These are phyloP conservation scores for Drosophila neotestacea DNA, from an alignment of 2,888 invertebrate species.

Conservation along the genomic window DNA sequence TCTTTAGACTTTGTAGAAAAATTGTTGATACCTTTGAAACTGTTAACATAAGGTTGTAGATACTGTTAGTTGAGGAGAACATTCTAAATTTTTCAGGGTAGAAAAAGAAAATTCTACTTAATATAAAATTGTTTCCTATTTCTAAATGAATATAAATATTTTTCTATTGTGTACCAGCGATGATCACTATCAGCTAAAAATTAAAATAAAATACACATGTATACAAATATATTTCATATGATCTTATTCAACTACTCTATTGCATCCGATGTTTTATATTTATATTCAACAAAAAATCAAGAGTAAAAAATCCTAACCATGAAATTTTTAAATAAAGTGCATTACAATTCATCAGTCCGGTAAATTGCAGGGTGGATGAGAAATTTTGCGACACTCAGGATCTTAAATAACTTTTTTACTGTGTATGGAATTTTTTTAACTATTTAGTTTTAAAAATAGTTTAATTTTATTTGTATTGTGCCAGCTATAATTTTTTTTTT, in stretches of 20 bases:
- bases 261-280: neutral
- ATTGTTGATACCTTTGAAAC: neutral
- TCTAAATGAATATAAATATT: neutral
- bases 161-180: conserved; percentile 4
- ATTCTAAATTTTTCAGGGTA: conserved; percentile 11
- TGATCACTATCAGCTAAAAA: neutral
- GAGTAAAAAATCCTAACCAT: neutral
- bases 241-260: neutral
- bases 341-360: too few species aligned
- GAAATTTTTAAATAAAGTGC: too few species aligned
- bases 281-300: neutral
- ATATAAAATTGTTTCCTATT: conserved; percentile 14
- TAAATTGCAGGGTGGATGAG: too few species aligned
- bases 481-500: too few species aligned
- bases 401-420: too few species aligned
- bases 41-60: conserved; percentile 15
- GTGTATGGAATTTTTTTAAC: too few species aligned
- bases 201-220: neutral
- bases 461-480: too few species aligned
- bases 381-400: too few species aligned
- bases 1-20: too few species aligned
- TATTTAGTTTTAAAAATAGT: too few species aligned
- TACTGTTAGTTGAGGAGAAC: conserved; percentile 2
- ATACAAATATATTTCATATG: neutral
- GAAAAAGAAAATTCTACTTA: conserved; percentile 2